Evolutionary conservation across 2,113 vertebrate species (phyloP).

Genomic region (Melanocharis versteri): DNA sequence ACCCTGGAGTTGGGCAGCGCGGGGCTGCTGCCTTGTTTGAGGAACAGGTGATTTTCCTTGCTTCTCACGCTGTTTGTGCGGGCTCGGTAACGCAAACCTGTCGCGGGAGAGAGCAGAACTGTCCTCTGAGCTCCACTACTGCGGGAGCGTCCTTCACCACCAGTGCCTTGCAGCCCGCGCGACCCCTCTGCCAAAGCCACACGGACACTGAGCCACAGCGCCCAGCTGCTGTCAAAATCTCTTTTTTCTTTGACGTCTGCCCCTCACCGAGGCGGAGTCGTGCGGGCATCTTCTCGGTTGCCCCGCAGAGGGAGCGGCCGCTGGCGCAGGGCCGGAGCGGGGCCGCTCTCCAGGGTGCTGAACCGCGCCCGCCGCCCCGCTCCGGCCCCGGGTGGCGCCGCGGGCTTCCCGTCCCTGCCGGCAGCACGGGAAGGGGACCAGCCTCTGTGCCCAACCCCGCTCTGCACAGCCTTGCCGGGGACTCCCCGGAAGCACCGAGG

Average conservation of each 20-base stretch:
- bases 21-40: background rate
- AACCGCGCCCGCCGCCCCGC: background rate
- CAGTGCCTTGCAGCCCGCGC: background rate
- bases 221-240: background rate
- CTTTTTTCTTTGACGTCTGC: no score
- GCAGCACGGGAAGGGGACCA: background rate
- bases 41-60: background rate
- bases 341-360: slow-evolving; percentile 68
- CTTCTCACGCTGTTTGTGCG: background rate
- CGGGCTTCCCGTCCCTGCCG: no score
- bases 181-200: background rate
- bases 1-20: rapidly evolving
- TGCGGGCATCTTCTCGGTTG: rapidly evolving
- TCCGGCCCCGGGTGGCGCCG: no score
- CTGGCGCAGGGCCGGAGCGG: no score
- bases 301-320: background rate
- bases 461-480: background rate
- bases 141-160: rapidly evolving
- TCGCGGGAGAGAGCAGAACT: background rate
- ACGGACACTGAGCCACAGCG: background rate
- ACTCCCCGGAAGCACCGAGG: background rate
- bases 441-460: rapidly evolving
- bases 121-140: background rate
- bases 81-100: background rate
- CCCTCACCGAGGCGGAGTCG: rapidly evolving